Evolutionary conservation across 2,888 invertebrate species (phyloP), one percentile per base, ranked within the genome.

Genomic region (Plutella xylostella): DNA sequence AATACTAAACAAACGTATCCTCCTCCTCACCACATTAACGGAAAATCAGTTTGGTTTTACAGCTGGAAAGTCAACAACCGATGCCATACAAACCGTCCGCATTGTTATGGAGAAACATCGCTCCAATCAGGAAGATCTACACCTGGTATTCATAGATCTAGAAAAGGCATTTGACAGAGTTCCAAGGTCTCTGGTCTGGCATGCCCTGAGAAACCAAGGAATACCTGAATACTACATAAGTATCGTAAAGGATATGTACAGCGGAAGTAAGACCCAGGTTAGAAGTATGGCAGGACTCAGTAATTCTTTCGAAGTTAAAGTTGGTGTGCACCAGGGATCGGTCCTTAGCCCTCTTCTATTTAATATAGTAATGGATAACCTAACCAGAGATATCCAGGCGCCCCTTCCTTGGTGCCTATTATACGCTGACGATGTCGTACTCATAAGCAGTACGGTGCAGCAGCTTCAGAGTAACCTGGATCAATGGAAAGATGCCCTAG

Each of bases 301-400:
- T 37, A 28, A 28, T 30, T 1, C 17, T 7, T 3, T 52, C 45
- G 22, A 25, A 21, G 39, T 52, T 5, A 42, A 42, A 19, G 50
- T 50, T 2, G 48, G 48, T 1, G 46, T 51, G 9, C 45, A 51
- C 25, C 48, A 51, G 22, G 49, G 49, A 1, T 46, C 48, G 1
- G 35, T 47, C 5, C 30, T 51, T 1, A 49, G 49, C 30, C 51
- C 48, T 1, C 31, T 49, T 7, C 28, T 45, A 3, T 47, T 42
- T 20, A 49, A 46, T 34, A 12, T 49, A 14, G 17, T 34, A 11
- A 47, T 45, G 48, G 22, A 51, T n/a, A n/a, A n/a, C n/a, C n/a
- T n/a, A n/a, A n/a, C n/a, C n/a, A n/a, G n/a, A n/a, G n/a, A n/a
- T n/a, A n/a, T n/a, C n/a, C n/a, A n/a, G n/a, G n/a, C n/a, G n/a